Conservation (phyloP, 2,797 vertebrate genomes). For the Cottoperca gobio region DNA sequence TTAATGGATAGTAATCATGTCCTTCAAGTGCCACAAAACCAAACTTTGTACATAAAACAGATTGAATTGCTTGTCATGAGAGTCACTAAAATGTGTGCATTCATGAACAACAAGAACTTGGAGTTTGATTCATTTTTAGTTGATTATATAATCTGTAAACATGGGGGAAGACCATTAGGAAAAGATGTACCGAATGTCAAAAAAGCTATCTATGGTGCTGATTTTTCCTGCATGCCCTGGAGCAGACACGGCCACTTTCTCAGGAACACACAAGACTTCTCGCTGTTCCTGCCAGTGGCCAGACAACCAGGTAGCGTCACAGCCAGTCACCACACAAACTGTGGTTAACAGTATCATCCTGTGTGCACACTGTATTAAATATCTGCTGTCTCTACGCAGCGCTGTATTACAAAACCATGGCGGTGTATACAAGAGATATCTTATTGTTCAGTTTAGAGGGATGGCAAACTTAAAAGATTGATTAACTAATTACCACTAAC, state of each 20-base stretch:
- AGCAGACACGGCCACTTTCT: neutral
- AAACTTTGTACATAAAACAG: constrained; percentile 12
- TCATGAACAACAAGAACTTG: neutral
- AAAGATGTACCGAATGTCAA: constrained; percentile 3
- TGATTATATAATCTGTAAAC: constrained; percentile 23
- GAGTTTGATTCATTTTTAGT: neutral
- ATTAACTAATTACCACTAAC: neutral
- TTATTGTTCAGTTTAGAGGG: neutral
- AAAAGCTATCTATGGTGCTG: constrained; percentile 13
- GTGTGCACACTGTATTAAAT: neutral
- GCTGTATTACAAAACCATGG: neutral
- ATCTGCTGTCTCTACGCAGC: neutral
- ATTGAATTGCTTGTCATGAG: neutral
- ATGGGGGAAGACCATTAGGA: constrained; percentile 13
- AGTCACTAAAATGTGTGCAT: neutral
- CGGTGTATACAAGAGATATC: too few species aligned
- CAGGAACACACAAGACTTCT: constrained; percentile 8
- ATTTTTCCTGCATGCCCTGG: neutral
- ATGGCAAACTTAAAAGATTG: neutral
- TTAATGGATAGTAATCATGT: neutral
- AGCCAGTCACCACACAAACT: neutral
- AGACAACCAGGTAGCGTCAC: neutral
- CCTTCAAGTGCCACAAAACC: neutral
- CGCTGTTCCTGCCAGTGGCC: neutral
- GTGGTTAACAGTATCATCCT: neutral